phyloP scores from a whole-genome alignment of 2,888 invertebrate genomes.

The Aquatica leii region DNA sequence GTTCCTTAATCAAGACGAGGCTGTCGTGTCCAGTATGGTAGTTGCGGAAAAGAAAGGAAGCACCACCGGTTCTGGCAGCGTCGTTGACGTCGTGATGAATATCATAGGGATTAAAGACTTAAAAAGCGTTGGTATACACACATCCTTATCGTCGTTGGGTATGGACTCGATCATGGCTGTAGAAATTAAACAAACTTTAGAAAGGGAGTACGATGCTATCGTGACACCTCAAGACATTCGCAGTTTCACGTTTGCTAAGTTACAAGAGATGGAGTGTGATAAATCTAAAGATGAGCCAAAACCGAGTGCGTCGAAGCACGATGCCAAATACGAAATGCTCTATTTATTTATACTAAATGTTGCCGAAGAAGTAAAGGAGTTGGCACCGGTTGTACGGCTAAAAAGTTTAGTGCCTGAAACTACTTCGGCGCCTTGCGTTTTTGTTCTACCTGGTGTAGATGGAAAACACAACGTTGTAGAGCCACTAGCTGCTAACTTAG shows the following conservation, averaged over 20 bases:
- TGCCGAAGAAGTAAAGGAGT: not conserved
- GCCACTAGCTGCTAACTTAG: constrained; percentile 63
- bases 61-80: constrained; percentile 71
- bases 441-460: not conserved
- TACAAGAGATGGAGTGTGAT: not conserved
- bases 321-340: not conserved
- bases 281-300: not conserved
- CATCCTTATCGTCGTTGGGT: constrained; percentile 87
- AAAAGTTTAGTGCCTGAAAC: not conserved
- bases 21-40: constrained; percentile 12
- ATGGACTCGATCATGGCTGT: constrained; percentile 98
- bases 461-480: constrained; percentile 53
- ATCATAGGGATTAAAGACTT: constrained; percentile 71
- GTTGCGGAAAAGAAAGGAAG: constrained; percentile 48
- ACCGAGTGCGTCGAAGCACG: not conserved
- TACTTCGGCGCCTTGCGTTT: not conserved
- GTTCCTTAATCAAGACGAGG: not conserved
- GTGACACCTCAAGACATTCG: constrained; percentile 88
- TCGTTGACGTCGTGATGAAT: constrained; percentile 77
- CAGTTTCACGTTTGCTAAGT: constrained; percentile 75
- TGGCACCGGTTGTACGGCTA: not conserved
- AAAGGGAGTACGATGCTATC: constrained; percentile 87
- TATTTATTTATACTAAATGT: not conserved
- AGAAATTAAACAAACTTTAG: constrained; percentile 92
- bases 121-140: constrained; percentile 74